Evolutionary conservation across 2,888 invertebrate species (phyloP), one percentile per base, ranked within the genome.

Genomic region (Liopterus haemorrhoidalis): DNA sequence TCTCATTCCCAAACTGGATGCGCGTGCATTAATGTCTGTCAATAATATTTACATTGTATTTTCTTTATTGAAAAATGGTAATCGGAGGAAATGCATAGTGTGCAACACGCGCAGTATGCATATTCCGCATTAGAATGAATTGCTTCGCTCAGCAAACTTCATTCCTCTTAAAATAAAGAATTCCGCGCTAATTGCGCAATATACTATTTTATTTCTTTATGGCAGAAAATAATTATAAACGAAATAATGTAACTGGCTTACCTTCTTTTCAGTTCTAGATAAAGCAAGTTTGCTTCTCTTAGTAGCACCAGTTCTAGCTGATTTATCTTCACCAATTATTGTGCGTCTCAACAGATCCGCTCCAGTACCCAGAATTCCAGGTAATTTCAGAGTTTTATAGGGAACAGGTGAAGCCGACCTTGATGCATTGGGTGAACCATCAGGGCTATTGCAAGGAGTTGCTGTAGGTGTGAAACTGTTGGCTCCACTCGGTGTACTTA

Each of bases 361-460:
- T 11, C 82, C 81, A 8, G 76, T 78, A 33, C 75, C 75, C 24
- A 82, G 65, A 9, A 82, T 61, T 8, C 78, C 72, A 45, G 75
- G 72, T 46, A 74, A 71, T 43, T 73, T 60, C 52, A 67, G 63
- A 40, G 66, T 60, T 14, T 54, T 55, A 46, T 52, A 70, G 59
- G 58, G 66, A 61, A 48, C 74, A 11, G 76, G 73, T 1, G 82
- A 81, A 9, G 70, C 70, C 33, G 73, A 67, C 27, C 74, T 61
- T 1, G 74, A 70, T 1, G 70, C 66, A 1, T 76, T 74, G 1
- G 82, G 81, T 20, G 80, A 67, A 27, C 78, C 78, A 56, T 82
- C 80, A 1, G 90, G 90, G 61, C 87, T 88, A 66, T 91, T 91
- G 61, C 86, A 85, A 2, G 91, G 91, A 4, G 91, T 91, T 5